phyloP scores from a whole-genome alignment of 2,888 invertebrate genomes.

The Drosophila parthenogenetica region DNA sequence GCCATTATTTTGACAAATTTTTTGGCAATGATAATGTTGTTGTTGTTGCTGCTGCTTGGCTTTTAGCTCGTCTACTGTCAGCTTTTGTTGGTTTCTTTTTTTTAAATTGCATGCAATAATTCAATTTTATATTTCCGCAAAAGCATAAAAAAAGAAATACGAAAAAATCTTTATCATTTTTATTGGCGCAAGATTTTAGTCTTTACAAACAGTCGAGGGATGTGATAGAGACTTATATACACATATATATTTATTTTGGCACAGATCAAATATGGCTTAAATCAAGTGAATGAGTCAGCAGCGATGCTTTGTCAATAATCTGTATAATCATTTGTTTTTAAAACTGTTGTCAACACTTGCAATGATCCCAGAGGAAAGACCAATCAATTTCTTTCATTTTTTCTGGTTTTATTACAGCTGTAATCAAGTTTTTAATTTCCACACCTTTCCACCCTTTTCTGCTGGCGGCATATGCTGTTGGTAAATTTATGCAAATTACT shows the following conservation, averaged over 20 bases:
- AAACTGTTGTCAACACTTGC: not conserved
- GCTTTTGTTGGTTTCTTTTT: conserved; percentile 70
- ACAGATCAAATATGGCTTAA: conserved; percentile 26
- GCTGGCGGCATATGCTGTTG: conserved; percentile 44
- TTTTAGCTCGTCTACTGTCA: conserved; percentile 73
- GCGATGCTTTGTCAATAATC: too few relatives aligned
- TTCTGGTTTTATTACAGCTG: conserved; percentile 25
- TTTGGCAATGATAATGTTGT: conserved; percentile 71
- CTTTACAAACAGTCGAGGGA: conserved; percentile 26
- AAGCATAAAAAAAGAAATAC: conserved; percentile 29
- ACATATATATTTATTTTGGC: conserved; percentile 36
- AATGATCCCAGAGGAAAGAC: not conserved
- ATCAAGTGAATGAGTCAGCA: conserved; percentile 15
- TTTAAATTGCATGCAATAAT: conserved; percentile 82
- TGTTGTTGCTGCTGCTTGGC: conserved; percentile 57
- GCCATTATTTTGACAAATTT: conserved; percentile 83
- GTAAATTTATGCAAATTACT: conserved; percentile 76
- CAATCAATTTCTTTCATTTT: not conserved
- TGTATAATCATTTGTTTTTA: not conserved
- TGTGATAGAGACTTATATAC: not conserved
- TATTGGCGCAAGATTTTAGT: conserved; percentile 51
- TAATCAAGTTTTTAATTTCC: conserved; percentile 49
- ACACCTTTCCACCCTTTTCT: conserved; percentile 33
- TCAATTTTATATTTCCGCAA: conserved; percentile 83
- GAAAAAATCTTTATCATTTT: conserved; percentile 58